phyloP scores from a whole-genome alignment of 2,888 invertebrate genomes.

The Punctoribates punctum region DNA sequence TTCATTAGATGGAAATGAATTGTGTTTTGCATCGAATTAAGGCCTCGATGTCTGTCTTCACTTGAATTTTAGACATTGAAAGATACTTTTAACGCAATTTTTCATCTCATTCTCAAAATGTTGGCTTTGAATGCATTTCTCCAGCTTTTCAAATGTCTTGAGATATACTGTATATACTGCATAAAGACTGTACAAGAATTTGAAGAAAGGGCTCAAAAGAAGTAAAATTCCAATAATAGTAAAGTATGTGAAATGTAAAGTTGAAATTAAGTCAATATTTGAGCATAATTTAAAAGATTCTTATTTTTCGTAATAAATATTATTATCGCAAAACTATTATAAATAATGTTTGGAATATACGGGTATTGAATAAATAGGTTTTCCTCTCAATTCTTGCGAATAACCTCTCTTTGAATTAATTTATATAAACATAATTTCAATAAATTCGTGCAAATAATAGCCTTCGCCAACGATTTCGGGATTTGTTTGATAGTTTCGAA shows the following conservation, averaged over 20 bases:
- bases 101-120: neutral
- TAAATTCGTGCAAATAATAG: neutral
- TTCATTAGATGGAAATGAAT: slow-evolving; percentile 24
- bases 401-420: neutral
- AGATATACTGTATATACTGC: neutral
- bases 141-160: too few species aligned
- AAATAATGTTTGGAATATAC: too few species aligned
- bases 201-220: neutral
- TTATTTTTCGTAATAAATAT: neutral
- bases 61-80: neutral
- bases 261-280: slow-evolving; percentile 22
- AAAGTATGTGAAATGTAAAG: slow-evolving; percentile 9
- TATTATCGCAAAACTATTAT: neutral
- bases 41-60: neutral
- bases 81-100: slow-evolving; percentile 14
- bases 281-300: slow-evolving; percentile 22
- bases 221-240: neutral
- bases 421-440: slow-evolving; percentile 2
- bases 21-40: slow-evolving; percentile 18
- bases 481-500: too few species aligned
- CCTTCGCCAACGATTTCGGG: neutral
- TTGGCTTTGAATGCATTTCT: neutral
- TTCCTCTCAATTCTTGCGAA: too few species aligned
- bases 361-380: too few species aligned
- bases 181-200: neutral